Percentiles rank a stretch among this genome's conserved stretches.
phyloP scores from a whole-genome alignment of 2,797 vertebrate genomes.

The Acestrorhynchus altus region DNA sequence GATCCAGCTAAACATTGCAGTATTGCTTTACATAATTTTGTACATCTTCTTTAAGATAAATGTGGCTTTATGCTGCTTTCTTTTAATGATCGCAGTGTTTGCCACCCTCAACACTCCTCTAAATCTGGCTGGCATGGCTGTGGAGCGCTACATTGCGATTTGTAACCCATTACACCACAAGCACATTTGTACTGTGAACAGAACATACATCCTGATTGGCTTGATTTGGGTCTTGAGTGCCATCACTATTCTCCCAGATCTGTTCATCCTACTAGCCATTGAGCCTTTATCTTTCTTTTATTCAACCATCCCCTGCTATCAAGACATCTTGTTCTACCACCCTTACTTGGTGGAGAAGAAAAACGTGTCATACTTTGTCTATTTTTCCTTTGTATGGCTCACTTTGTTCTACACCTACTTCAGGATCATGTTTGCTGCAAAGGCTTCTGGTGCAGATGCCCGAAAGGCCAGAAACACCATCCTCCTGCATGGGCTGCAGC shows the following conservation, averaged over 20 bases:
- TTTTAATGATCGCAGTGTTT: neutral
- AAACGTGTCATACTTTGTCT: neutral
- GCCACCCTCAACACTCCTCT: neutral
- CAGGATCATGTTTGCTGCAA: conserved; percentile 63
- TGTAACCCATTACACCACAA: neutral
- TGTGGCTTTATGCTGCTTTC: neutral
- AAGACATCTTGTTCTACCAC: neutral
- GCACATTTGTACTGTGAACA: neutral
- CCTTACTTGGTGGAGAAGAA: neutral
- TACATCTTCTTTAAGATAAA: neutral
- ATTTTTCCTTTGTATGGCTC: neutral
- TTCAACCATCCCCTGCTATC: neutral
- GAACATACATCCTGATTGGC: neutral
- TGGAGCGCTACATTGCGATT: neutral
- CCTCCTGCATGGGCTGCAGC: neutral
- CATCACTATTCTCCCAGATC: neutral
- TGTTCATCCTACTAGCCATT: neutral
- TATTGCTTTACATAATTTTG: neutral
- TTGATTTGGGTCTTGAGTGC: neutral
- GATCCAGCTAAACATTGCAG: neutral
- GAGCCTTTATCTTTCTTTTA: neutral
- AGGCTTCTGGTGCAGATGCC: neutral
- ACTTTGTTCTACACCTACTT: conserved; percentile 75
- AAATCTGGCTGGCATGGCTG: neutral
- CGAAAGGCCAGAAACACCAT: neutral